Evolutionary conservation across 2,888 invertebrate genomes (phyloP), one percentile per base, ranked within the genome.

Genomic region (Phengaris arion): DNA sequence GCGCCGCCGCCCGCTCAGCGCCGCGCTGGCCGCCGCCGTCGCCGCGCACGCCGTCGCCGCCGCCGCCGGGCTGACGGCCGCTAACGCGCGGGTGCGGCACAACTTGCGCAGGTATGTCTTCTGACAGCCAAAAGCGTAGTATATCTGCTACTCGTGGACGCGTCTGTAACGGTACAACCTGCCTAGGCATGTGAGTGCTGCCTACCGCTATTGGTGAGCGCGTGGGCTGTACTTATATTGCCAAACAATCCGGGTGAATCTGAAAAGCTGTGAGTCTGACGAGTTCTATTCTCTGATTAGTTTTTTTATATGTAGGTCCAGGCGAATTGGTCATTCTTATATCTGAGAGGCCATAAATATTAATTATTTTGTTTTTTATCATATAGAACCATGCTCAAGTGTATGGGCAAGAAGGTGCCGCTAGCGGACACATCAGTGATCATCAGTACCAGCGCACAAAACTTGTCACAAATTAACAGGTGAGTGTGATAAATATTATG

Each of bases 61-160:
- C 74, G 94, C 98, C 68, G 94, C 97, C 22, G 98, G 98, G 0
- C 97, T 98, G 86, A 97, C 98, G 85, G 96, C 98, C 78, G 95
- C 98, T 79, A 98, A 98, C 83, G 95, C 96, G 76, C 95, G 98
- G 77, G 98, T 98, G 0, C 89, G 98, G 15, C 96, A 96, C 80
- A 97, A 97, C 85, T 88, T 97, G 64, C 85, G 89, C 52, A 92
- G 95, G 94, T 94, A 6, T 8, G 48, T 35, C 35, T 35, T 35
- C 35, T 35, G 35, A 4, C 2, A 35, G 35, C 35, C 35, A 35
- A 3, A 35, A 35, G 35, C 35, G 35, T 35, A 35, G 35, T 4
- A 4, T 35, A 35, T 22, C 22, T 22, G 22, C 22, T 22, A 1
- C 22, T 22, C 22, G 22, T 22, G 35, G 35, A 35, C 35, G 35